Conservation (phyloP, 2,888 invertebrate species). For the Xylota segnis region DNA sequence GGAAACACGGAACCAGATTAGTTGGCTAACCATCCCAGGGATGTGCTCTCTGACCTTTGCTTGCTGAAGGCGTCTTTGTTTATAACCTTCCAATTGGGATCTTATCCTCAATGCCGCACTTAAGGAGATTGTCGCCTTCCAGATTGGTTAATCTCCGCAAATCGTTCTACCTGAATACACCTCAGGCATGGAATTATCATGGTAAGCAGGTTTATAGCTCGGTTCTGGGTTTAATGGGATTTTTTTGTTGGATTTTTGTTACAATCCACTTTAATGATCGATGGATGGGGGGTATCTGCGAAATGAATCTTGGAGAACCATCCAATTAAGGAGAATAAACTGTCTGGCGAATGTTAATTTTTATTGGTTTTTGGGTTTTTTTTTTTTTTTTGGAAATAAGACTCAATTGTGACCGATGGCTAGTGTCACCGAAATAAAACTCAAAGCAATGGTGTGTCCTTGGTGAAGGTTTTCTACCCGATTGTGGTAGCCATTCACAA, state of each 20-base stretch:
- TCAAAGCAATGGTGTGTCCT: slow-evolving; percentile 7
- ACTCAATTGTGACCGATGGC: neutral
- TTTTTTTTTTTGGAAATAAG: neutral
- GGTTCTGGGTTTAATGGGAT: neutral
- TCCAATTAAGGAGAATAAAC: slow-evolving; percentile 18
- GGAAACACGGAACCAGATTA: no score
- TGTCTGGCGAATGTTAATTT: neutral
- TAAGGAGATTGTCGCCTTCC: slow-evolving; percentile 7
- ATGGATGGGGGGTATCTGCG: neutral
- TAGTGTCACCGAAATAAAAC: slow-evolving; percentile 8
- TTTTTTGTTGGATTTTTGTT: neutral
- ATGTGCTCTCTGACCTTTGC: no score
- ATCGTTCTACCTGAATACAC: slow-evolving; percentile 3
- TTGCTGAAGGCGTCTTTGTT: neutral
- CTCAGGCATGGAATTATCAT: neutral
- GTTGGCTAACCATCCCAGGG: no score
- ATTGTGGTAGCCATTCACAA: neutral
- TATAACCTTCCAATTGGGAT: neutral
- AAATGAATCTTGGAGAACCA: neutral
- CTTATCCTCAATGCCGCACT: slow-evolving; percentile 8
- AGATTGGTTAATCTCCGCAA: slow-evolving; percentile 10
- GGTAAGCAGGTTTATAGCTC: neutral
- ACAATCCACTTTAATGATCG: neutral
- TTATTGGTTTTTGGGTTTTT: neutral
- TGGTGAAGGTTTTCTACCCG: slow-evolving; percentile 10